A percentile compares a stretch with the other conserved stretches of the same genome.
Conservation (phyloP, 2,113 vertebrate species). For the Antechinus stuartii region DNA sequence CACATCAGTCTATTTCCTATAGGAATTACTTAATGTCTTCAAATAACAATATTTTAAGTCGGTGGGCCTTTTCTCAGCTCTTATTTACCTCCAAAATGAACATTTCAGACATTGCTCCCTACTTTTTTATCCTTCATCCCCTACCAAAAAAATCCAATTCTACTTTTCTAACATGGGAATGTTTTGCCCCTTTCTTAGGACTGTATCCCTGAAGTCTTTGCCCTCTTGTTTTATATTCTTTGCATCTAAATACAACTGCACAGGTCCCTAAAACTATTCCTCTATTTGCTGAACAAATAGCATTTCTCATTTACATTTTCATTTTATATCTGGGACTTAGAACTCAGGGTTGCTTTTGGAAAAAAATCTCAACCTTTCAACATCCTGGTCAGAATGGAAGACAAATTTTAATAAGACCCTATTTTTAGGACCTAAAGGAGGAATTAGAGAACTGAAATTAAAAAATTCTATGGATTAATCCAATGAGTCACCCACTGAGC, state of each 20-base stretch:
- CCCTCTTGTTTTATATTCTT: background rate
- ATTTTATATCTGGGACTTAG: background rate
- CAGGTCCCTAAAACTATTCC: background rate
- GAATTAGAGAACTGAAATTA: background rate
- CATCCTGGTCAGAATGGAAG: background rate
- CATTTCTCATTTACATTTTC: background rate
- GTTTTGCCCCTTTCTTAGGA: background rate
- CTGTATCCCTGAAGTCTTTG: background rate
- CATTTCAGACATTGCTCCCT: background rate
- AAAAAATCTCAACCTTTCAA: background rate
- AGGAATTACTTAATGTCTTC: background rate
- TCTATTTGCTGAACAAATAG: background rate
- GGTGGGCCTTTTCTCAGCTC: background rate
- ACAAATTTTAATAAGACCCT: background rate
- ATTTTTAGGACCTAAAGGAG: background rate
- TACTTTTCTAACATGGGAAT: background rate
- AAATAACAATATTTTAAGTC: background rate
- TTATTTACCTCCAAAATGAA: background rate
- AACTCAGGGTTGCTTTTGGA: background rate
- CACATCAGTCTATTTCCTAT: background rate
- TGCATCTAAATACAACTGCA: background rate
- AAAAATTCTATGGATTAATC: background rate
- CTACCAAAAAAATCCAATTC: background rate
- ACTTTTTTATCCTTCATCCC: background rate
- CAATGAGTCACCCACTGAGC: background rate